phyloP scores from a whole-genome alignment of 2,888 invertebrate species.

The Pheosia tremula region DNA sequence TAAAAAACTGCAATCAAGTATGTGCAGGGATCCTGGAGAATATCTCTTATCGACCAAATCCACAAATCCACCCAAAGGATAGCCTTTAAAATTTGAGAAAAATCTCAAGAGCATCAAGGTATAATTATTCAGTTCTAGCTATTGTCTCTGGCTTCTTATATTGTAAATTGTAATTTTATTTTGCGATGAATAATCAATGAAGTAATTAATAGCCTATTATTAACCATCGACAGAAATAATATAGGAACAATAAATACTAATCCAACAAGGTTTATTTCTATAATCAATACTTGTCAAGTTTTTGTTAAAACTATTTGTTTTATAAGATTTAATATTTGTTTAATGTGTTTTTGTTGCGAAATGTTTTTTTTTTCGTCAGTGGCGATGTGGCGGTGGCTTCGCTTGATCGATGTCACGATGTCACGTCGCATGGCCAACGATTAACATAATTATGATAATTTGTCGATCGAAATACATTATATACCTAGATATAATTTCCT shows the following conservation, averaged over 20 bases:
- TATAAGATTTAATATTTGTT: slow-evolving; percentile 1
- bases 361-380: slow-evolving; percentile 1
- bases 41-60: too few relatives aligned
- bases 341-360: slow-evolving; percentile 3
- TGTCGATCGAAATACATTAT: not conserved
- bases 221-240: not conserved
- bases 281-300: slow-evolving; percentile 1
- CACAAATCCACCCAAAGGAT: too few relatives aligned
- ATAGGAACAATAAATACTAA: not conserved
- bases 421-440: not conserved
- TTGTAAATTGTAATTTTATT: too few relatives aligned
- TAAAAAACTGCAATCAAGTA: too few relatives aligned
- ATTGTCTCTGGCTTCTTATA: too few relatives aligned
- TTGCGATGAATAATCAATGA: too few relatives aligned
- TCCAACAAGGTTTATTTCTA: not conserved
- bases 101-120: too few relatives aligned
- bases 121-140: too few relatives aligned
- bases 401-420: slow-evolving; percentile 4
- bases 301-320: not conserved
- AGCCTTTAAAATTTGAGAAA: too few relatives aligned
- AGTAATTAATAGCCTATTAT: too few relatives aligned
- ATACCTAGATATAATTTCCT: too few relatives aligned
- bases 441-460: not conserved
- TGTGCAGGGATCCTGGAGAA: too few relatives aligned
- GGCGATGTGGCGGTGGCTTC: not conserved